Conservation (phyloP, 2,888 invertebrate species). For the Acheta domesticus region DNA sequence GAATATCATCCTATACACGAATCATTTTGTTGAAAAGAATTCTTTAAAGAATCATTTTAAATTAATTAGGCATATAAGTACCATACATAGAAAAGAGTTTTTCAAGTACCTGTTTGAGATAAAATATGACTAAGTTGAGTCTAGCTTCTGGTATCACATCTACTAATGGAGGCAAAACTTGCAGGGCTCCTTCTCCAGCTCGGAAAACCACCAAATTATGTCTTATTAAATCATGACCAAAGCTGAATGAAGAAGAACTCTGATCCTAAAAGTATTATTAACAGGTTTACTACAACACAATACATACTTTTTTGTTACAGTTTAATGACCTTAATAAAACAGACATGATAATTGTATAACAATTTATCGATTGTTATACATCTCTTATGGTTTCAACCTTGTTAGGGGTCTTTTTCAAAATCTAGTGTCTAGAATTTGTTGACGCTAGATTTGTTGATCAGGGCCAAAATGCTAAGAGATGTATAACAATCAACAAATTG, state of each 20-base stretch:
- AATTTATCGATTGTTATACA: no score
- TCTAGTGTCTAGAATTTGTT: no score
- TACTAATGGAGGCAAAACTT: constrained; percentile 84
- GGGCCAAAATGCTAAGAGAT: no score
- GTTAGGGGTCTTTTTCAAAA: no score
- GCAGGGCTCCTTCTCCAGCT: constrained; percentile 89
- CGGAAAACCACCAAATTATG: constrained; percentile 95
- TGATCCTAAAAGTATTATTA: constrained; percentile 52
- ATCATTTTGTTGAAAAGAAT: not conserved
- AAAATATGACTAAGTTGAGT: constrained; percentile 91
- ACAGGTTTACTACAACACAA: not conserved
- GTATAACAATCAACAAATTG: no score
- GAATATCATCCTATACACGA: constrained; percentile 63
- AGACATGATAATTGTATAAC: no score
- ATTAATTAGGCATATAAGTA: not conserved
- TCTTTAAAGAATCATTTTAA: not conserved
- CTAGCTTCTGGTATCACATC: constrained; percentile 96
- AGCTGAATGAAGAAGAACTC: constrained; percentile 62
- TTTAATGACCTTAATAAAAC: no score
- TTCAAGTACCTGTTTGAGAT: constrained; percentile 66
- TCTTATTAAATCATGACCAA: constrained; percentile 87
- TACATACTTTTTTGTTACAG: no score
- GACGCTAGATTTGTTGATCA: no score
- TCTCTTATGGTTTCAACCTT: no score
- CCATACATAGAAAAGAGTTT: not conserved